Evolutionary conservation across 1,140 invertebrate species (phyloP), one percentile per base, ranked within the genome.

Genomic region (Leptinotarsa lineolata): DNA sequence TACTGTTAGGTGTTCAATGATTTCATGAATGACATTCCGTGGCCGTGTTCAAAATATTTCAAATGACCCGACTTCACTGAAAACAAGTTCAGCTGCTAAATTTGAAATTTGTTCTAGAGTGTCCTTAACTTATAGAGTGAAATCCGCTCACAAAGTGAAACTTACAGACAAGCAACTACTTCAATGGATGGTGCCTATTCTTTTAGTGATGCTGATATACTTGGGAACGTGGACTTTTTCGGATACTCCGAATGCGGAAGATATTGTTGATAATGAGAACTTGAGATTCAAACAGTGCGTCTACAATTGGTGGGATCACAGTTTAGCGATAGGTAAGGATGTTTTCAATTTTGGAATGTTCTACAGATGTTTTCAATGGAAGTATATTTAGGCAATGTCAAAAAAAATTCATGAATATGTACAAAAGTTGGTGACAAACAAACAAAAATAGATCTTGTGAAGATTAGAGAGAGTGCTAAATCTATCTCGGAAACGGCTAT

Each of bases 281-380:
- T 85, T 95, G n/a, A 92, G 92, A 78, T 96, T 96, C 82, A 94
- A 94, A 80, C 94, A 95, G 80, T 96, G 95, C 84, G 90, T 91
- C 24, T 96, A 94, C 83, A 95, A 95, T 79, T 96, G 94, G 94
- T 96, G 94, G 94, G 94, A 95, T 88, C 94, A 95, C 84, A 94
- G 92, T 84, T 85, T 95, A 81, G 93, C 93, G 70, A 93, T 95
- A 79, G 94, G 92, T 93, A 86, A 86, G 78, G 70, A 71, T 67
- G 11, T 58, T 48, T 20, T 44, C 30, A 58, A 21, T 64, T 64
- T 64, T 39, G 8, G 1, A 20, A n/a, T 24, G 66, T 54, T 54
- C 30, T 39, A 39, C 11, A 39, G 30, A n/a, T 12, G 18, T 64
- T 66, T 22, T 72, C 44, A n/a, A 11, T 8, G 21, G 21, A 63